These are phyloP conservation scores for Istiophorus platypterus DNA, from an alignment of 2,113 vertebrate species.

Conservation along the genomic window DNA sequence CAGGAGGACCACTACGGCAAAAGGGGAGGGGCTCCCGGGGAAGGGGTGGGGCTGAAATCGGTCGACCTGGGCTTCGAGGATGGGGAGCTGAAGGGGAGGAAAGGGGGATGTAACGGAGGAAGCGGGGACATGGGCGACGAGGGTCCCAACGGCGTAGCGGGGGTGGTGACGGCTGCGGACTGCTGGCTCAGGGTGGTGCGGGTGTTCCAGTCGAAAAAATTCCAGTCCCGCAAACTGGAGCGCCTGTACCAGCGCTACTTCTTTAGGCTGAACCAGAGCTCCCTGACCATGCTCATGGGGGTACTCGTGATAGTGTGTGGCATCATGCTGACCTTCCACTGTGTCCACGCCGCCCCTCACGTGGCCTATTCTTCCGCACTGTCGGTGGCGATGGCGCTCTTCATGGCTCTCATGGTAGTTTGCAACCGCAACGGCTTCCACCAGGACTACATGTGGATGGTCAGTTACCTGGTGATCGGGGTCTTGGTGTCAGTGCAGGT, in stretches of 20 bases:
- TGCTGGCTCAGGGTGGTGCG: constrained; percentile 89
- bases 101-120: constrained; percentile 80
- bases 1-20: constrained; percentile 95
- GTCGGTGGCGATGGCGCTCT: constrained; percentile 88
- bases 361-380: constrained; percentile 87
- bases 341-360: constrained; percentile 85
- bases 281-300: constrained; percentile 96
- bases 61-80: constrained; percentile 92
- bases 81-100: constrained; percentile 82
- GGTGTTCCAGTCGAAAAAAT: constrained; percentile 97
- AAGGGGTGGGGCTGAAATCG: constrained; percentile 89
- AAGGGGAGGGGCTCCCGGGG: constrained; percentile 76
- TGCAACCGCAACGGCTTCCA: constrained; percentile 96
- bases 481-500: constrained; percentile 90
- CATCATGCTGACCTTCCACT: constrained; percentile 95
- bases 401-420: constrained; percentile 94
- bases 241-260: constrained; percentile 98
- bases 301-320: constrained; percentile 92
- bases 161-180: constrained; percentile 77
- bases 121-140: constrained; percentile 67
- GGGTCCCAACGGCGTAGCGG: constrained; percentile 60
- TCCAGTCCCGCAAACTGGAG: constrained; percentile 96
- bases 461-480: constrained; percentile 94
- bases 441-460: constrained; percentile 98
- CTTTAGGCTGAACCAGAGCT: constrained; percentile 98